phyloP scores from a whole-genome alignment of 1,140 invertebrate species.

The Rhopalosiphum maidis region DNA sequence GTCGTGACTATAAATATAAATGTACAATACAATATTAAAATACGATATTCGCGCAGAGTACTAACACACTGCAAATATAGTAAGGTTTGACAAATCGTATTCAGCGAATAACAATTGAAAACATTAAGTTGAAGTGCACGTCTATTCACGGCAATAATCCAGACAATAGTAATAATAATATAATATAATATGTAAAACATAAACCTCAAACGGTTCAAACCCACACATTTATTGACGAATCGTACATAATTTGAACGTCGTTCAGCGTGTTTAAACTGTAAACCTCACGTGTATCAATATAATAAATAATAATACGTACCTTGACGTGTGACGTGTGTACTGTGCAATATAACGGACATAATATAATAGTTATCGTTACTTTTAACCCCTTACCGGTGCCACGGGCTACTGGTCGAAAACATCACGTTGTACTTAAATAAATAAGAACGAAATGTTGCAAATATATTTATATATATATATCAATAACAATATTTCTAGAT shows the following conservation, averaged over 20 bases:
- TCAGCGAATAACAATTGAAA: constrained; percentile 3
- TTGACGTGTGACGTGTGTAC: background rate
- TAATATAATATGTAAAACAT: background rate
- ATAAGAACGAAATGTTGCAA: no score
- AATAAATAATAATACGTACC: background rate
- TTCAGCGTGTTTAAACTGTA: background rate
- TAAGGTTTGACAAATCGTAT: background rate
- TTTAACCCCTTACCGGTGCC: background rate
- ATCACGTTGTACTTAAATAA: background rate
- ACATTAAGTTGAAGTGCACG: background rate
- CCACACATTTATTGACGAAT: background rate
- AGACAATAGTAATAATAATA: background rate
- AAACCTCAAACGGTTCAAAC: background rate
- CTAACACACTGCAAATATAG: background rate
- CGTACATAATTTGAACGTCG: background rate
- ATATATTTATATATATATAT: no score
- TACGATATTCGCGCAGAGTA: background rate
- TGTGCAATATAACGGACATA: background rate
- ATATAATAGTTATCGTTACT: background rate
- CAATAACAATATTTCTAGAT: no score
- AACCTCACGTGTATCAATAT: background rate
- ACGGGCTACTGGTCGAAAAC: background rate
- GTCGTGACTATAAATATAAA: background rate
- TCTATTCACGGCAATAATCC: background rate
- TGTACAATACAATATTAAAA: constrained; percentile 13